These are phyloP conservation scores for Thereva nobilitata DNA, from an alignment of 2,888 invertebrate species.

Conservation along the genomic window DNA sequence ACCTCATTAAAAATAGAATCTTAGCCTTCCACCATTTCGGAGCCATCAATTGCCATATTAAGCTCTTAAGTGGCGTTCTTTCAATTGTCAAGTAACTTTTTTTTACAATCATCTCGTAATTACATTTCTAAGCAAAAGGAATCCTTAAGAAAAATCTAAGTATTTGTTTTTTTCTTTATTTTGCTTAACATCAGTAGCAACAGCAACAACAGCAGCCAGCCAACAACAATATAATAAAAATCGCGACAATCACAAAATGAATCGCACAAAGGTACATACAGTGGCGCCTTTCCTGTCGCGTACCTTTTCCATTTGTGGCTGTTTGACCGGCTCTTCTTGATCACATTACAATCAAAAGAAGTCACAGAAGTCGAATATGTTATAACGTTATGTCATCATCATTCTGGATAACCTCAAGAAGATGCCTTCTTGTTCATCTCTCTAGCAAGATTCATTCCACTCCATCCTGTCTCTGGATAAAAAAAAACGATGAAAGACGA, in stretches of 20 bases:
- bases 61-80: no score
- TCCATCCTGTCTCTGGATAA: background rate
- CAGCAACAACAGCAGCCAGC: constrained; percentile 12
- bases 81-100: no score
- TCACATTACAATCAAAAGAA: constrained; percentile 27
- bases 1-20: no score
- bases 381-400: constrained; percentile 31
- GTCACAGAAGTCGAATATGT: constrained; percentile 20
- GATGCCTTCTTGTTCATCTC: constrained; percentile 23
- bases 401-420: background rate
- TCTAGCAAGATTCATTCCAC: constrained; percentile 1
- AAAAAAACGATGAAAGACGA: background rate
- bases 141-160: no score
- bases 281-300: constrained; percentile 34
- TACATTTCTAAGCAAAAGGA: no score
- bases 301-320: constrained; percentile 26
- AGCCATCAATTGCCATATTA: no score
- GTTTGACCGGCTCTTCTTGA: constrained; percentile 30
- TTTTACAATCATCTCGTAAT: no score
- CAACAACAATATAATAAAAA: constrained; percentile 23
- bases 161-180: no score
- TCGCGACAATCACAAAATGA: constrained; percentile 23
- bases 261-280: constrained; percentile 20
- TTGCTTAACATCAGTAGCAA: no score
- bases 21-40: no score